A percentile compares a stretch with the other conserved stretches of the same genome.
Evolutionary conservation across 2,113 vertebrate species (phyloP).

Genomic region (Axis porcinus): DNA sequence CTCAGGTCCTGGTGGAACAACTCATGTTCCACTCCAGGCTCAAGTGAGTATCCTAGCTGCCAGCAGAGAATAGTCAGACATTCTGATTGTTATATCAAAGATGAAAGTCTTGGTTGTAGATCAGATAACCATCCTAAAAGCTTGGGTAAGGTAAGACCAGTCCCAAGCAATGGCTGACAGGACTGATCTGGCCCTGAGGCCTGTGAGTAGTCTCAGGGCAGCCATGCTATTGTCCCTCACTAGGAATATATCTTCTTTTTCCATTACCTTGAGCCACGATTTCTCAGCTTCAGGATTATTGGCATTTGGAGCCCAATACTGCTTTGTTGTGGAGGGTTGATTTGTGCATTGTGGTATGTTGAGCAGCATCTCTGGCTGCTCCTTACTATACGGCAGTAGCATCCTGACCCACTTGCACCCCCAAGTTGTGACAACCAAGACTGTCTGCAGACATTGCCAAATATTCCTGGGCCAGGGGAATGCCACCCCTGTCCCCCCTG

Average conservation of each 20-base stretch:
- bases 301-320: neutral
- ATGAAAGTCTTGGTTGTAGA: neutral
- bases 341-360: neutral
- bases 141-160: neutral
- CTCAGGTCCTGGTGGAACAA: neutral
- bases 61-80: neutral
- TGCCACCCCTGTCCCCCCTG: fast-evolving
- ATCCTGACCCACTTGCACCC: neutral
- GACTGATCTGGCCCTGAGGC: neutral
- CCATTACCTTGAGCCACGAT: neutral
- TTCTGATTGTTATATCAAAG: neutral
- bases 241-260: neutral
- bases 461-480: neutral
- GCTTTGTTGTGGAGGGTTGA: neutral
- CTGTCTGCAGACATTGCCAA: neutral
- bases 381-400: neutral
- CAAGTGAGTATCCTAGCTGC: neutral
- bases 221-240: neutral
- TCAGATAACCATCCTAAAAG: neutral
- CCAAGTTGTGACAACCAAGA: neutral
- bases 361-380: neutral
- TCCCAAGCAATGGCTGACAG: neutral
- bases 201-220: neutral
- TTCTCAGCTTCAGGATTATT: neutral
- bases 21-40: neutral